Conservation (phyloP, 2,888 invertebrate genomes). For the Flexamia atlantica region DNA sequence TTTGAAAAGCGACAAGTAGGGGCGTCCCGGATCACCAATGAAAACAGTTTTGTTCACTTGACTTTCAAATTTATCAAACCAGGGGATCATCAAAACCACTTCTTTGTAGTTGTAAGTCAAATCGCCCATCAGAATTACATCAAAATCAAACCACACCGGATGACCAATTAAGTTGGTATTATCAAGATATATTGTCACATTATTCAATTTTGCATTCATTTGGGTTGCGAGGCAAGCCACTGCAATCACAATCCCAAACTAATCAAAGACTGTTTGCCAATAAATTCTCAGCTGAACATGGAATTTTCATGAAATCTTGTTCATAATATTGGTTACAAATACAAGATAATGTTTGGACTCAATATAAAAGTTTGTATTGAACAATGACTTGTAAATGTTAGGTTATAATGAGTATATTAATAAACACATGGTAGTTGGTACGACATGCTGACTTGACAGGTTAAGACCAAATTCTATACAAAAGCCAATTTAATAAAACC, state of each 20-base stretch:
- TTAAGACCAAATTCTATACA: no score
- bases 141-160: conserved; percentile 73
- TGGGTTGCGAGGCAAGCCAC: conserved; percentile 76
- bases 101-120: conserved; percentile 83
- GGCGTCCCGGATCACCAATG: conserved; percentile 81
- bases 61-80: conserved; percentile 75
- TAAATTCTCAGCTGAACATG: background rate
- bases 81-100: conserved; percentile 76
- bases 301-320: no score
- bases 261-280: background rate
- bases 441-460: no score
- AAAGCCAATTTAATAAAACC: no score
- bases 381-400: no score
- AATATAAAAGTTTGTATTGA: no score
- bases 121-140: conserved; percentile 82
- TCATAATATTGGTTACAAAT: no score
- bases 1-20: conserved; percentile 72
- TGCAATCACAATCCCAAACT: conserved; percentile 72
- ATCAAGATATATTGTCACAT: conserved; percentile 74
- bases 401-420: no score
- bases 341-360: no score
- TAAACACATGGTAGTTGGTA: no score
- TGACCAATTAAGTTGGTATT: conserved; percentile 75
- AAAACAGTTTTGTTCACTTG: conserved; percentile 75
- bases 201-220: conserved; percentile 78